phyloP scores from a whole-genome alignment of 2,113 vertebrate genomes.

The Speoplatyrhinus poulsoni region DNA sequence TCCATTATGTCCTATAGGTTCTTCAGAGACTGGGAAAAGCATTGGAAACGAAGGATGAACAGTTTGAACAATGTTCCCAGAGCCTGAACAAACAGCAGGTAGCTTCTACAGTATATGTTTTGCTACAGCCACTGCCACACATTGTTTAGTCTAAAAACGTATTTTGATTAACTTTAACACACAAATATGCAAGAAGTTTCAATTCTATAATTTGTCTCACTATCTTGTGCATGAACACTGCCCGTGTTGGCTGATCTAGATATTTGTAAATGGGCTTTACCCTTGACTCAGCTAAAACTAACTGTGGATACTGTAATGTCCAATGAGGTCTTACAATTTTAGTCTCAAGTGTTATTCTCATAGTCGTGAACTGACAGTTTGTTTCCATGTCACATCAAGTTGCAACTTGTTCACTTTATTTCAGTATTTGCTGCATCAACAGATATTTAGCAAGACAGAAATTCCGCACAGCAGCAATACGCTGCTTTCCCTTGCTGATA shows the following conservation, averaged over 20 bases:
- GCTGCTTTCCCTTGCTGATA: slow-evolving; percentile 43
- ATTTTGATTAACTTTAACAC: neutral
- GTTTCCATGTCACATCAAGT: neutral
- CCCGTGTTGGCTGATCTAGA: slow-evolving; percentile 1
- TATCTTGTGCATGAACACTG: slow-evolving; percentile 11
- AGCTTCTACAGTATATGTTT: neutral
- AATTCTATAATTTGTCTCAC: neutral
- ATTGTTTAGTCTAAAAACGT: neutral
- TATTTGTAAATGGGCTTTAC: neutral
- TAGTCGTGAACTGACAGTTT: neutral
- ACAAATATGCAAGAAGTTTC: neutral
- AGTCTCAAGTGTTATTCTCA: neutral
- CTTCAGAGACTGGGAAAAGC: slow-evolving; percentile 96
- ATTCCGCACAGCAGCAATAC: slow-evolving; percentile 23
- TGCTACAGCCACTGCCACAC: neutral
- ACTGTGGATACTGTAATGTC: neutral
- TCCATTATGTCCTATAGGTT: slow-evolving; percentile 75
- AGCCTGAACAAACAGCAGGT: slow-evolving; percentile 96
- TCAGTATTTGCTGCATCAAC: neutral
- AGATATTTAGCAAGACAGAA: slow-evolving; percentile 47
- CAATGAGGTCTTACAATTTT: neutral
- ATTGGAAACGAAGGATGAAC: slow-evolving; percentile 94
- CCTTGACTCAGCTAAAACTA: neutral
- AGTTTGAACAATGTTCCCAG: slow-evolving; percentile 87
- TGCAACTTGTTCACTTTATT: neutral